Base-by-base conservation (phyloP, 1,140 invertebrate species). In the Drosophila baimaii region DNA sequence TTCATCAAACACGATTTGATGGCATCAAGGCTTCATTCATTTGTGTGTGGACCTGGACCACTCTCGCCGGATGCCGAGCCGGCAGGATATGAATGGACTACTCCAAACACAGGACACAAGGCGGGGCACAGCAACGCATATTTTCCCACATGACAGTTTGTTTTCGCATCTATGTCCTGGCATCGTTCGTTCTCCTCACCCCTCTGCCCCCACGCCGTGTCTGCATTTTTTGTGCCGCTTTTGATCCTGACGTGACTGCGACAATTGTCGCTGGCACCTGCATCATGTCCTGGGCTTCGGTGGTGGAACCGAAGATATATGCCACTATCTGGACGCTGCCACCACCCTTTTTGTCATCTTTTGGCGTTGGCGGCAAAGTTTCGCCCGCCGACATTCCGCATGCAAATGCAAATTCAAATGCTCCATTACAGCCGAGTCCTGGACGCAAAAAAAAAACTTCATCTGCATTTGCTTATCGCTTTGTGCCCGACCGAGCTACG, bases 331-430 rank as follows among this genome's bases (percentile, higher is more conserved):
- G 51, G 52, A 76, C 54, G 25, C 17, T 41, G 57, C 4, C 51
- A 23, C n/a, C 23, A 33, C n/a, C n/a, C 9, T 55, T 68, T 64
- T 57, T 73, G 44, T 49, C 65, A 43, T 70, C 41, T 31, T 21
- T 66, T 49, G 44, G 44, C 17, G 33, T n/a, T 44, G 72, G 49
- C 63, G 56, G 75, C 58, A 82, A 77, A 76, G 25, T 79, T 86
- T 72, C 68, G 13, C 41, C 61, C 76, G 47, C 61, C 76, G 47
- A 12, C 47, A 49, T 41, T 64, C 47, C 46, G 43, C 62, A 58
- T 66, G 35, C 71, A 69, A 58, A 86, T 85, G 75, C 78, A 86
- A 79, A 79, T 82, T 86, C 73, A 79, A 86, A 86, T 79, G 82
- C 70, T 82, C 83, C 61, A 77, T 82, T 82, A 79, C 77, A 72